A percentile compares a stretch with the other conserved stretches of the same genome.
Evolutionary conservation across 2,888 invertebrate genomes (phyloP).

Genomic region (Magallana nippona): DNA sequence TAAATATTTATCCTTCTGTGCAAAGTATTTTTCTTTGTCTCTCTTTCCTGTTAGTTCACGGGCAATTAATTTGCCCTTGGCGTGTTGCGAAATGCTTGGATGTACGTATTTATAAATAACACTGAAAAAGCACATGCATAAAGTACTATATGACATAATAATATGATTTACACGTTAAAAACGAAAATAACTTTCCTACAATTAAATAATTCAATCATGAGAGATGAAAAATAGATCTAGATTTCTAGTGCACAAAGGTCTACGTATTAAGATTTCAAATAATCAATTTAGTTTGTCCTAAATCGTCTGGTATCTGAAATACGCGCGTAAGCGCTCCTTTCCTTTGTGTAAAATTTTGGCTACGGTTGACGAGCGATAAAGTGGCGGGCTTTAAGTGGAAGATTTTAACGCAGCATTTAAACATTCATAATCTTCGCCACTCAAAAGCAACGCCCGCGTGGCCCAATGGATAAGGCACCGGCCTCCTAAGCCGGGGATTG

Average conservation of each 20-base stretch:
- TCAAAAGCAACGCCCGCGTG: conserved; percentile 44
- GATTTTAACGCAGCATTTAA: not conserved
- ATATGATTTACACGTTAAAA: no score
- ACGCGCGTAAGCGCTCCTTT: not conserved
- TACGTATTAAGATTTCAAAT: not conserved
- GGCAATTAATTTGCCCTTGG: not conserved
- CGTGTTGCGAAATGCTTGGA: not conserved
- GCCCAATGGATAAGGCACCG: conserved; percentile 60
- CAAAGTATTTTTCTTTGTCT: conserved; percentile 23
- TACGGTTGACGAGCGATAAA: conserved; percentile 12
- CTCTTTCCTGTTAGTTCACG: conserved; percentile 6
- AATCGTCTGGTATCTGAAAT: not conserved
- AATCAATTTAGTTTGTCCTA: not conserved
- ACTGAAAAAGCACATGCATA: no score
- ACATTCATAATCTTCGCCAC: not conserved
- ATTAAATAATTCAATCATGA: no score
- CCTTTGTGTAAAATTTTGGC: conserved; percentile 4
- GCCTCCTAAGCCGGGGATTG: conserved; percentile 59
- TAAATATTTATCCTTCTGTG: conserved; percentile 32
- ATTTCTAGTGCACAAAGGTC: no score
- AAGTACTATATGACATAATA: no score
- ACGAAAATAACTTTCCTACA: no score
- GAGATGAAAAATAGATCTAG: no score
- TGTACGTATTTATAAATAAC: not conserved
- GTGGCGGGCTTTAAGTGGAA: conserved; percentile 1